Evolutionary conservation across 2,797 vertebrate species (phyloP).

Genomic region (Nothura maculosa): DNA sequence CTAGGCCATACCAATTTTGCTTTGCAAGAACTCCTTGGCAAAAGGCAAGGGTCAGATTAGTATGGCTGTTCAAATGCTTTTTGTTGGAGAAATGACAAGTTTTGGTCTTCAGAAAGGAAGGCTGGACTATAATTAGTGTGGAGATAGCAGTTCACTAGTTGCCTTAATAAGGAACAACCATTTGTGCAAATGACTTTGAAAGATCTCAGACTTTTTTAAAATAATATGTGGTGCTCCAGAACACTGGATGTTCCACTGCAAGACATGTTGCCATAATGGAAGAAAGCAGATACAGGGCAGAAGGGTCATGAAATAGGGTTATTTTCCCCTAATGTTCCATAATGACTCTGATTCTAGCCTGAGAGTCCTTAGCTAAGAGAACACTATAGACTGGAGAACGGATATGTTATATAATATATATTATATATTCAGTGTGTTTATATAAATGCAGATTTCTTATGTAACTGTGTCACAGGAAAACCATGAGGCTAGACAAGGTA

Average conservation of each 20-base stretch:
- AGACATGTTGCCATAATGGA: neutral
- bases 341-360: neutral
- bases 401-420: neutral
- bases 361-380: neutral
- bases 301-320: neutral
- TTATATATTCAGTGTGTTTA: conserved; percentile 35
- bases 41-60: neutral
- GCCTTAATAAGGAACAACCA: neutral
- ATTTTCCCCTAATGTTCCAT: neutral
- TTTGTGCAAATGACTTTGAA: neutral
- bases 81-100: neutral
- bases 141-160: conserved; percentile 10
- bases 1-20: neutral
- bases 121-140: neutral
- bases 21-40: neutral
- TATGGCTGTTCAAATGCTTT: neutral
- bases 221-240: neutral
- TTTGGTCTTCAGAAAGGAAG: conserved; percentile 30
- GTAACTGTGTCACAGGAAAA: conserved; percentile 43
- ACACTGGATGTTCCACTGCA: conserved; percentile 9
- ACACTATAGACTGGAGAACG: neutral
- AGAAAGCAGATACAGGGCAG: neutral
- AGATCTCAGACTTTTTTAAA: conserved; percentile 37
- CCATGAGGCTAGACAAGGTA: neutral
- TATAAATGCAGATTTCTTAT: conserved; percentile 48